phyloP scores from a whole-genome alignment of 2,888 invertebrate species.

The Epinotia brunnichana region DNA sequence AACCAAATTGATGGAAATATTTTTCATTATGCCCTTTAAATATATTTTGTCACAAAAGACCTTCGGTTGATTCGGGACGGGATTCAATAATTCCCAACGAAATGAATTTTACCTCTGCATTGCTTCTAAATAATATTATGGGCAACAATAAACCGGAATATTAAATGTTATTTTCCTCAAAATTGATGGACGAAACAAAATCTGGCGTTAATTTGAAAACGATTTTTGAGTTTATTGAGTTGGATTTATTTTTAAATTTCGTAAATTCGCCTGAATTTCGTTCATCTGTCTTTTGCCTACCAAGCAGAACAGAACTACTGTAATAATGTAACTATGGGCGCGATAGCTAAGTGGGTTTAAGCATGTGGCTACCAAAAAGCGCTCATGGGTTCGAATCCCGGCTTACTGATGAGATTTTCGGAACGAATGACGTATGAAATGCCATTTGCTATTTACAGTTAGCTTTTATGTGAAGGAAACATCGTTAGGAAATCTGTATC shows the following conservation, averaged over 20 bases:
- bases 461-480: no score
- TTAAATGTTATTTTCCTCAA: slow-evolving; percentile 26
- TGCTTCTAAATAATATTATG: slow-evolving; percentile 24
- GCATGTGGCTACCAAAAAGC: no score
- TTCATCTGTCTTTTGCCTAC: no score
- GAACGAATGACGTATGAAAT: no score
- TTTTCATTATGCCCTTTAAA: not conserved
- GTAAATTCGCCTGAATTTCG: not conserved
- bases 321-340: no score
- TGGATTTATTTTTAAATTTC: not conserved
- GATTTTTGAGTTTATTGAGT: not conserved
- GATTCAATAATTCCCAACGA: slow-evolving; percentile 13
- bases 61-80: slow-evolving; percentile 21
- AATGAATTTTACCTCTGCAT: slow-evolving; percentile 38
- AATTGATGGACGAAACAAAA: not conserved
- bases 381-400: no score
- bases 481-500: no score
- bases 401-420: no score
- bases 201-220: slow-evolving; percentile 2
- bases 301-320: no score
- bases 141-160: slow-evolving; percentile 22
- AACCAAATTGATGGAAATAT: not conserved
- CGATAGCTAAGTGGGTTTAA: no score
- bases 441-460: no score
- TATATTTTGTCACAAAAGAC: slow-evolving; percentile 24